A percentile compares a stretch with the other conserved stretches of the same genome.
Evolutionary conservation across 2,797 vertebrate genomes (phyloP).

Genomic region (Cyprinodon diabolis): DNA sequence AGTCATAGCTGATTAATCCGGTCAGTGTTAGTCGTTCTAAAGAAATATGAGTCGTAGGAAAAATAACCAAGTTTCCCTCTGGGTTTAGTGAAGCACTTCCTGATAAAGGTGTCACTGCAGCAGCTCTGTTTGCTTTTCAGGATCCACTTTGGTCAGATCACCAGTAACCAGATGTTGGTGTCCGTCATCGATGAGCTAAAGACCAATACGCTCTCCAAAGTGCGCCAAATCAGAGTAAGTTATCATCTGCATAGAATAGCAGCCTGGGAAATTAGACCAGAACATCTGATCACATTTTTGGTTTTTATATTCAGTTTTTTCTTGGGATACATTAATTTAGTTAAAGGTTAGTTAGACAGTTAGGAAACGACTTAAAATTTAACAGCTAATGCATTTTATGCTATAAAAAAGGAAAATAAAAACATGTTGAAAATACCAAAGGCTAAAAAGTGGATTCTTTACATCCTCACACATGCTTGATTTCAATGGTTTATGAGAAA

Average conservation of each 20-base stretch:
- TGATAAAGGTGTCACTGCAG: neutral
- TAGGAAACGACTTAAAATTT: neutral
- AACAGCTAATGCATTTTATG: neutral
- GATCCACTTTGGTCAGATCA: slow-evolving; percentile 96
- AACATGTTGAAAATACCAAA: neutral
- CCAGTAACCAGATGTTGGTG: slow-evolving; percentile 93
- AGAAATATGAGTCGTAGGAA: neutral
- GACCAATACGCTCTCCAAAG: slow-evolving; percentile 89
- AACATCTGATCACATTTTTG: neutral
- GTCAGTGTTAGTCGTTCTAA: neutral
- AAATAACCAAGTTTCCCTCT: neutral
- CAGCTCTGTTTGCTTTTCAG: slow-evolving; percentile 63
- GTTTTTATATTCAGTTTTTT: neutral
- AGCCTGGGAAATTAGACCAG: neutral
- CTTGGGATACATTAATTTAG: neutral
- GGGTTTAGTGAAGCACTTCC: neutral
- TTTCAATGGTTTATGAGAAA: neutral
- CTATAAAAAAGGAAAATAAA: too few species aligned
- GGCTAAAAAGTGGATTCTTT: neutral
- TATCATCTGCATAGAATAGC: neutral
- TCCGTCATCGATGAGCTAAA: slow-evolving; percentile 90
- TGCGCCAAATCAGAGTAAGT: slow-evolving; percentile 88
- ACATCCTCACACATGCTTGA: neutral
- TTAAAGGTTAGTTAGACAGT: too few species aligned
- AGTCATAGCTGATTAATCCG: neutral